These are phyloP conservation scores for Chrysomallon squamiferum DNA, from an alignment of 1,140 invertebrate species.

Conservation along the genomic window DNA sequence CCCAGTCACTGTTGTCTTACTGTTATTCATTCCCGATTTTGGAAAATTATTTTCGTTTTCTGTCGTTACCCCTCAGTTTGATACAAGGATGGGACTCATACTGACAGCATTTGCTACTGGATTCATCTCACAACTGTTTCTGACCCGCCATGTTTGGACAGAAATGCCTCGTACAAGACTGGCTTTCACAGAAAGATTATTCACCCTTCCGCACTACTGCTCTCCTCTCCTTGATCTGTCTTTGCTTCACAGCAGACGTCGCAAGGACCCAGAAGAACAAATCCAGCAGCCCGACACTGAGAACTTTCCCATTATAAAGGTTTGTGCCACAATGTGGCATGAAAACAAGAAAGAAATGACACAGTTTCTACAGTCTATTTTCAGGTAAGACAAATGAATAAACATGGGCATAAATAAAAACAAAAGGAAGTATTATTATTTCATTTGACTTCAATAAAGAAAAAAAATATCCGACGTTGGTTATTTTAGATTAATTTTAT, in stretches of 20 bases:
- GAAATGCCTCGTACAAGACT: not conserved
- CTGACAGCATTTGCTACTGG: not conserved
- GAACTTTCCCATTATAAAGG: conserved; percentile 35
- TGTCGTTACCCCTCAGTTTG: not conserved
- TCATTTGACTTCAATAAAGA: too few species aligned
- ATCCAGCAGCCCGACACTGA: conserved; percentile 52
- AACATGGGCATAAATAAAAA: too few species aligned
- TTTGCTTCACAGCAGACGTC: conserved; percentile 87
- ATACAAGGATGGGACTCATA: not conserved
- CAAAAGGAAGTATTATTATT: too few species aligned
- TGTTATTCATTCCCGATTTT: not conserved
- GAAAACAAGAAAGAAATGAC: conserved; percentile 71
- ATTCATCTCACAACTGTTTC: not conserved
- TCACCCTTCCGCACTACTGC: conserved; percentile 93
- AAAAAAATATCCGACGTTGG: too few species aligned
- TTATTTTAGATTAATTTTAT: too few species aligned
- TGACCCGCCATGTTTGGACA: not conserved
- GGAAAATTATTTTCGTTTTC: not conserved
- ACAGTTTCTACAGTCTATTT: conserved; percentile 50
- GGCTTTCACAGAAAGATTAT: conserved; percentile 68
- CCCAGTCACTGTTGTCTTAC: not conserved
- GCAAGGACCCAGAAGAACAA: conserved; percentile 80
- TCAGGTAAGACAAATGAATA: conserved; percentile 28
- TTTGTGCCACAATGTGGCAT: conserved; percentile 90
- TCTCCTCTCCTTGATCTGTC: conserved; percentile 92